Percentiles rank a stretch among this genome's conserved stretches.
These are phyloP conservation scores for Protomyctophum bolini DNA, from an alignment of 2,113 vertebrate species.

Conservation along the genomic window DNA sequence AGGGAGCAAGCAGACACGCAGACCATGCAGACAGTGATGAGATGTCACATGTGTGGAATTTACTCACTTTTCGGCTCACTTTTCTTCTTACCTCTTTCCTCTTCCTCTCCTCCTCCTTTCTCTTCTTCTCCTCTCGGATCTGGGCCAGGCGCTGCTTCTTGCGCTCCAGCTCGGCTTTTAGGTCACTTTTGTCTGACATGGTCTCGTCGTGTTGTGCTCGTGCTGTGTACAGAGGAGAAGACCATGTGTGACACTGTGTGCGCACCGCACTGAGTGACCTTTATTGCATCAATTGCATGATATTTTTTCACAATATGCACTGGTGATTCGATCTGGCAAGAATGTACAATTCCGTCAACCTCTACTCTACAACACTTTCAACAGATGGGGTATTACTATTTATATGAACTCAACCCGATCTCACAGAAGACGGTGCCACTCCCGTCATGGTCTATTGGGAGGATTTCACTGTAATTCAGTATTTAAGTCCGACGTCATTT, in stretches of 20 bases:
- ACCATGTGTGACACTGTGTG: slow-evolving; percentile 1
- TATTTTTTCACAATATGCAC: background rate
- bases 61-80: slow-evolving; percentile 49
- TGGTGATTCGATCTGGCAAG: slow-evolving; percentile 6
- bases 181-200: slow-evolving; percentile 98
- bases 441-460: too few species aligned
- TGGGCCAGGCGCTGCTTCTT: slow-evolving; percentile 98
- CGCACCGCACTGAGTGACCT: slow-evolving; percentile 4
- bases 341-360: too few species aligned
- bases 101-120: slow-evolving; percentile 98
- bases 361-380: too few species aligned
- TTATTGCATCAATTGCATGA: background rate
- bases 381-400: too few species aligned
- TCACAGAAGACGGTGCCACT: too few species aligned
- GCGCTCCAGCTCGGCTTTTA: slow-evolving; percentile 97
- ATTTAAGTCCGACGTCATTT: too few species aligned
- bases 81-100: slow-evolving; percentile 91
- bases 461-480: too few species aligned
- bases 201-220: slow-evolving; percentile 57
- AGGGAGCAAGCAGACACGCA: slow-evolving; percentile 38
- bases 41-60: slow-evolving; percentile 3
- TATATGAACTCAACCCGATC: too few species aligned
- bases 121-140: slow-evolving; percentile 97
- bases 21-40: slow-evolving; percentile 10
- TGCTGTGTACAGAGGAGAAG: background rate